Evolutionary conservation across 2,888 invertebrate genomes (phyloP), one percentile per base, ranked within the genome.

Genomic region (Nemurella pictetii): DNA sequence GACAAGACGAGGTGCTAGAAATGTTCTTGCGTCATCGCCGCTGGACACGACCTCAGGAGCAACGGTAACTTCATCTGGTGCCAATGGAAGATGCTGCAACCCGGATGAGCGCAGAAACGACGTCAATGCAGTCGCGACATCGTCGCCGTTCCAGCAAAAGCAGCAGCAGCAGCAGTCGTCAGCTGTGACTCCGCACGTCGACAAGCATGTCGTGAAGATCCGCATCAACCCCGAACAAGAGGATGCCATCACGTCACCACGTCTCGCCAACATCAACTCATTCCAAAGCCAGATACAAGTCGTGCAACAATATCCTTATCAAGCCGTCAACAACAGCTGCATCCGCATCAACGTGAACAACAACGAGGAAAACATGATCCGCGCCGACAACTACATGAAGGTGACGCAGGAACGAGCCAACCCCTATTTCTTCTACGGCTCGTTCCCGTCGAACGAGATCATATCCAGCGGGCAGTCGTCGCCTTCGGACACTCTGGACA

Each of bases 391-490:
- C 35, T 84, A 82, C 55, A 80, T 85, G 28, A 83, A 84, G 75
- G 26, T 80, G 28, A 28, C 85, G 25, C 75, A 36, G 12, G 84
- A 85, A 27, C 77, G 81, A 28, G 36, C 27, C 55, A 85, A 83
- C 27, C 91, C 92, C 26, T 93, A 92, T 86, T 94, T 94, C 88
- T 94, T 93, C 88, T 94, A 93, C 89, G 93, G 92, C 87, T 91
- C 93, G 5, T 94, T 92, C 87, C 91, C 91, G 86, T n/a, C 32
- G 5, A 91, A 91, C 86, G 92, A 92, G 90, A 91, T 94, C 84
- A 95, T 95, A 93, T 94, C 95, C 83, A 95, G 95, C 89, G 96
- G 96, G 0, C 96, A 96, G 89, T 95, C 95, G 88, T 96, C 96
- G 35, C 96, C 96, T 0, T 95, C 94, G 88, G 96, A 96, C 88